Base-by-base conservation (phyloP, 2,113 vertebrate genomes). In the Eulemur rufifrons region DNA sequence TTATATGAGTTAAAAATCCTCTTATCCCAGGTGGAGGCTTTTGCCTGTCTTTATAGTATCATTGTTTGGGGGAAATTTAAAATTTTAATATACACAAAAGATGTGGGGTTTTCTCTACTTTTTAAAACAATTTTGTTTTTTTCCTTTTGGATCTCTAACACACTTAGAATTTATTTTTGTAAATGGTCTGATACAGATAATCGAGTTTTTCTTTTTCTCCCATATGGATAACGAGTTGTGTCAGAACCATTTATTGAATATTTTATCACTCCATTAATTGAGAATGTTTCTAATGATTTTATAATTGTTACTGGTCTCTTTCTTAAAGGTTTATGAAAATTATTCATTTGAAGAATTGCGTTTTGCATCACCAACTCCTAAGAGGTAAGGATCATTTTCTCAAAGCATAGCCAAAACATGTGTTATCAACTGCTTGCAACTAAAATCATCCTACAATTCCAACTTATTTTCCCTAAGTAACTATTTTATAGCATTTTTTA, bases 331-430 rank as follows among this genome's bases (percentile, higher is more conserved):
- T 8, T 99, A 99, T 98, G 99, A 99, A 98, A 99, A 99, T 98
- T 99, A 99, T 78, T 99, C 99, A 6, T 99, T 99, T 99, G 99
- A 99, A 98, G 99, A 99, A 96, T 98, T 99, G 37, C 99, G 99
- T 64, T 99, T 99, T 98, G 99, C 99, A 95, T 99, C 99, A 69
- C 99, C 99, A 64, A 99, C 99, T 88, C 99, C 99, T 92, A 99
- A 99, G 98, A 99, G 99, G 99, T 99, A 99, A 98, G 68, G 20
- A 63, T 93, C 32, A n/a, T 77, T 93, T 96, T 83, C 29, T 91
- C 20, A 94, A 76, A 78, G 7, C 6, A 25, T 52, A 89, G 17
- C 29, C 18, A 76, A 91, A 91, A 39, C 12, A 42, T 85, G 4
- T 64, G 11, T 59, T 92, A 5, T 61, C 12, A 39, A 5, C n/a